These are phyloP conservation scores for Eristalis arbustorum DNA, from an alignment of 2,888 invertebrate genomes.

Conservation along the genomic window DNA sequence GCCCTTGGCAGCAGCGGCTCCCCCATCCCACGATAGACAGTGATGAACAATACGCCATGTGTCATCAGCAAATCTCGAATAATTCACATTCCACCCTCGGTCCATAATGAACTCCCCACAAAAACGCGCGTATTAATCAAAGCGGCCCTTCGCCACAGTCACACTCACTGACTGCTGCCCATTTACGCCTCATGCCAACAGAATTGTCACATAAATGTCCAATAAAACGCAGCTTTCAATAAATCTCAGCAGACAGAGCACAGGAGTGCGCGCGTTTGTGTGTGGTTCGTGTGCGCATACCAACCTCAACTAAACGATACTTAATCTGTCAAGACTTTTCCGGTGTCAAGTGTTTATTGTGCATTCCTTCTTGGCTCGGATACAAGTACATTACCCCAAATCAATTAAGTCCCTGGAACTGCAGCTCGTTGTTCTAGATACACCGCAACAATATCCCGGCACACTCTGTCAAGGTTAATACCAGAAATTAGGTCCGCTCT, in stretches of 20 bases:
- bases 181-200: slow-evolving; percentile 14
- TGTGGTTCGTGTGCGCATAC: background rate
- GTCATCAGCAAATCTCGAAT: background rate
- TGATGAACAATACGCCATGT: too few relatives aligned
- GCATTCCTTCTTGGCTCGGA: slow-evolving; percentile 14
- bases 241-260: slow-evolving; percentile 6
- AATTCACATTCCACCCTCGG: background rate
- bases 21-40: too few relatives aligned
- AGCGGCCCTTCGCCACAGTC: background rate
- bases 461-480: slow-evolving; percentile 65
- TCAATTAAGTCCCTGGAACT: slow-evolving; percentile 46
- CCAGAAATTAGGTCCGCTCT: slow-evolving; percentile 34
- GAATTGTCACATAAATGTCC: slow-evolving; percentile 38
- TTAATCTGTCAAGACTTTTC: slow-evolving; percentile 68
- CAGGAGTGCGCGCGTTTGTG: background rate
- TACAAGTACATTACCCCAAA: slow-evolving; percentile 23
- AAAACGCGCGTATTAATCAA: background rate
- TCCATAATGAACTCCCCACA: background rate
- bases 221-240: slow-evolving; percentile 51
- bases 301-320: slow-evolving; percentile 36
- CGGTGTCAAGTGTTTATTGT: slow-evolving; percentile 57
- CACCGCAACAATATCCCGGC: background rate
- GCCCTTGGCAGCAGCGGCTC: too few relatives aligned
- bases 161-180: too few relatives aligned
- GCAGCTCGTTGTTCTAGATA: slow-evolving; percentile 13